Evolutionary conservation across 2,113 vertebrate species (phyloP).

Genomic region (Callaeas wilsoni): DNA sequence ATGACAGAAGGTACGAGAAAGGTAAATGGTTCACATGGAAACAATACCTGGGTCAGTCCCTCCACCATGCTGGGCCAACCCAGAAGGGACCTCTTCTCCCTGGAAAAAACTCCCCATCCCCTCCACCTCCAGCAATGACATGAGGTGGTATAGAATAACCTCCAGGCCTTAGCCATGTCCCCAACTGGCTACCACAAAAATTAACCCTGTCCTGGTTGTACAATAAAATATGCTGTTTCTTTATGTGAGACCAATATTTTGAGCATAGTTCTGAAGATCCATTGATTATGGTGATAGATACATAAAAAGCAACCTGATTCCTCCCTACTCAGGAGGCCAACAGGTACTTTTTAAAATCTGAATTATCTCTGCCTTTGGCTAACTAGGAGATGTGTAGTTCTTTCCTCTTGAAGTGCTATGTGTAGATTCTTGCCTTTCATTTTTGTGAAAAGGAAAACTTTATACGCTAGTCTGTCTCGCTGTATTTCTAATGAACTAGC

Average conservation of each 20-base stretch:
- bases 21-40: neutral
- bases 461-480: neutral
- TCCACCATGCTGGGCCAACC: too few species aligned
- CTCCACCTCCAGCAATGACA: neutral
- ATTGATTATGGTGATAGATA: neutral
- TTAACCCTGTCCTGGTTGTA: neutral
- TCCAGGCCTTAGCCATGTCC: neutral
- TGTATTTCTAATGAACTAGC: neutral
- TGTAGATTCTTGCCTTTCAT: neutral
- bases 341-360: neutral
- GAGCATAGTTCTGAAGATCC: neutral
- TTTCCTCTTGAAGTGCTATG: neutral
- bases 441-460: neutral
- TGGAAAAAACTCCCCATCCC: fast-evolving
- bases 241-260: neutral
- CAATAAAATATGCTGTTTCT: neutral
- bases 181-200: neutral
- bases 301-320: neutral
- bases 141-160: neutral
- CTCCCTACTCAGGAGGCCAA: neutral
- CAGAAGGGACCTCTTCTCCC: neutral
- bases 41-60: fast-evolving
- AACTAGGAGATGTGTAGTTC: neutral
- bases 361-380: neutral
- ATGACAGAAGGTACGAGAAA: neutral